A percentile compares a stretch with the other conserved stretches of the same genome.
Conservation (phyloP, 2,797 vertebrate species). For the Zenarchopterus dispar region DNA sequence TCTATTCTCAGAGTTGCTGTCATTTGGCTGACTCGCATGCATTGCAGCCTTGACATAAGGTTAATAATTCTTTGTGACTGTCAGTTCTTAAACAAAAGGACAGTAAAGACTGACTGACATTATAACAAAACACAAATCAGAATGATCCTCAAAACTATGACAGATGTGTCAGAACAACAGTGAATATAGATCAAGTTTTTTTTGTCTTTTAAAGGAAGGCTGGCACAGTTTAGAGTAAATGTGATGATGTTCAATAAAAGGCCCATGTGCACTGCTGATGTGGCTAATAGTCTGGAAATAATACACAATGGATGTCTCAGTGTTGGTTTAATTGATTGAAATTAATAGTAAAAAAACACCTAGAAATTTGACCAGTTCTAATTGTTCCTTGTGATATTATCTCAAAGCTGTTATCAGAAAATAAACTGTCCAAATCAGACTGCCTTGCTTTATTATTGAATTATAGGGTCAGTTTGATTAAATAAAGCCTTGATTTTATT, state of each 20-base stretch:
- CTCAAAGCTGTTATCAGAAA: conserved; percentile 3
- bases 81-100: conserved; percentile 26
- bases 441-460: no score
- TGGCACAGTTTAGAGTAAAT: conserved; percentile 30
- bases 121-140: no score
- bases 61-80: conserved; percentile 55
- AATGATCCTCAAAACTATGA: no score
- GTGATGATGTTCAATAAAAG: conserved; percentile 19
- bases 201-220: background rate
- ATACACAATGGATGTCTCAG: conserved; percentile 6
- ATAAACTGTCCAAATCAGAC: background rate
- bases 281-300: conserved; percentile 23
- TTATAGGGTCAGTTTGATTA: no score
- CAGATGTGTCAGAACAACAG: no score
- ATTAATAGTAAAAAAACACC: background rate
- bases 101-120: conserved; percentile 8
- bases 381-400: conserved; percentile 11
- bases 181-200: conserved; percentile 20
- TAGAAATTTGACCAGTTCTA: background rate
- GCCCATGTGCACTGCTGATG: background rate
- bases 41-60: conserved; percentile 40
- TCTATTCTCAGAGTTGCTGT: conserved; percentile 60
- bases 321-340: conserved; percentile 4
- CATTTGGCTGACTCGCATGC: conserved; percentile 50
- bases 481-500: no score